phyloP scores from a whole-genome alignment of 2,113 vertebrate genomes.

The Thalassarche chlororhynchos region DNA sequence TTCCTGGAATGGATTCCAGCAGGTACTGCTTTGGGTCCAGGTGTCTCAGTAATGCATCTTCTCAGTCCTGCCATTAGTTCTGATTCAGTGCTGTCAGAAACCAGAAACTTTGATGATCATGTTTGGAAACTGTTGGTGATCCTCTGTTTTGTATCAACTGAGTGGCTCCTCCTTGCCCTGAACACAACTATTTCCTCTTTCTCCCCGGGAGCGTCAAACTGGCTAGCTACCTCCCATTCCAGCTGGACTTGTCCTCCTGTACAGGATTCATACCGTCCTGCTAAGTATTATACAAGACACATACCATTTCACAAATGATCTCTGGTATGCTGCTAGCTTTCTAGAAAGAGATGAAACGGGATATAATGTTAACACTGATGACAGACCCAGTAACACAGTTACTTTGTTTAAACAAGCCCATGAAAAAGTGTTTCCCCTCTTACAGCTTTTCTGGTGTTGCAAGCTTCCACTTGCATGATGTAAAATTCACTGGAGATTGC shows the following conservation, averaged over 20 bases:
- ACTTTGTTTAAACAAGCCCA: slow-evolving; percentile 34
- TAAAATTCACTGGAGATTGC: neutral
- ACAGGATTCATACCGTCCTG: neutral
- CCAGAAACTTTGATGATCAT: neutral
- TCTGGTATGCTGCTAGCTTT: neutral
- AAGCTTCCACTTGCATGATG: neutral
- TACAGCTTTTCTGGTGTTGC: neutral
- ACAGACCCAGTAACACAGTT: slow-evolving; percentile 2
- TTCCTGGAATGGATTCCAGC: neutral
- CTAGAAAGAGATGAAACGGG: neutral
- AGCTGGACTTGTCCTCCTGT: neutral
- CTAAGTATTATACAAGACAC: neutral
- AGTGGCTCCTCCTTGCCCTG: neutral
- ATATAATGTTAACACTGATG: neutral
- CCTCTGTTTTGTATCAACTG: neutral
- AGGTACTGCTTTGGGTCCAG: neutral
- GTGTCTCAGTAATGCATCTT: neutral
- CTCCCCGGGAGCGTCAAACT: neutral
- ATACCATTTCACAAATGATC: neutral
- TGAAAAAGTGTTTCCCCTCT: slow-evolving; percentile 1
- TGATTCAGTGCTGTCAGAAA: neutral
- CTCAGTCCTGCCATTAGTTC: neutral
- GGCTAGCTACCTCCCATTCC: neutral
- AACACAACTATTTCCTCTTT: neutral
- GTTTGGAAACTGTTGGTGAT: neutral